A percentile compares a stretch with the other conserved stretches of the same genome.
Evolutionary conservation across 2,888 invertebrate genomes (phyloP).

Genomic region (Platycheirus albimanus): DNA sequence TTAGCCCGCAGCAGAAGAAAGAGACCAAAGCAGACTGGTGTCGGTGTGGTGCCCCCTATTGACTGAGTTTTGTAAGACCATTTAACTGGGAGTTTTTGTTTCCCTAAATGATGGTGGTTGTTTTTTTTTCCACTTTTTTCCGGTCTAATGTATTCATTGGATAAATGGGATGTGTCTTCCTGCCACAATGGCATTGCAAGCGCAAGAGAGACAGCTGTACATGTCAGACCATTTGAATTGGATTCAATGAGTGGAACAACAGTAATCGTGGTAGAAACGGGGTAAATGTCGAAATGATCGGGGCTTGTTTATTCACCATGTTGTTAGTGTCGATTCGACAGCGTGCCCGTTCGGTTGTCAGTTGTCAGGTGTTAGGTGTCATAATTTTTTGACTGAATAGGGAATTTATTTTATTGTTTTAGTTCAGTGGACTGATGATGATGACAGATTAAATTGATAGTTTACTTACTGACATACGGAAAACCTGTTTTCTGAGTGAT

Average conservation of each 20-base stretch:
- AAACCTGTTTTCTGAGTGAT: constrained; percentile 28
- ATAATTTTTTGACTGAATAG: constrained; percentile 51
- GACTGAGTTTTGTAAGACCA: constrained; percentile 67
- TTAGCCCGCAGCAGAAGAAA: constrained; percentile 13
- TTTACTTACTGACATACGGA: constrained; percentile 44
- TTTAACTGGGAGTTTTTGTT: constrained; percentile 71
- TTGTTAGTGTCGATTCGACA: constrained; percentile 77
- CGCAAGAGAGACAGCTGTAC: constrained; percentile 50
- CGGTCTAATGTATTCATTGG: constrained; percentile 72
- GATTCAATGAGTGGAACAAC: constrained; percentile 62
- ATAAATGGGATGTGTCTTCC: constrained; percentile 70
- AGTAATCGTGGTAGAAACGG: constrained; percentile 52
- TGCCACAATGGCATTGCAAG: constrained; percentile 5
- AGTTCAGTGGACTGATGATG: constrained; percentile 62
- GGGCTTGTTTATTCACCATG: constrained; percentile 61
- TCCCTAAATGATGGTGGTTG: constrained; percentile 70
- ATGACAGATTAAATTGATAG: constrained; percentile 57
- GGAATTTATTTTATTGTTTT: constrained; percentile 64
- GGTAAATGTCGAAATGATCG: constrained; percentile 62
- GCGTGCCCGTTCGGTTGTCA: constrained; percentile 75
- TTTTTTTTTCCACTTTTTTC: constrained; percentile 57
- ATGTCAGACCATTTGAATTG: constrained; percentile 43
- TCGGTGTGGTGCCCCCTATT: constrained; percentile 70
- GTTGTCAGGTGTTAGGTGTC: constrained; percentile 69
- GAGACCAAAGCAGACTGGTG: constrained; percentile 28